Evolutionary conservation across 2,113 vertebrate species (phyloP).

Genomic region (Oncorhynchus tshawytscha): DNA sequence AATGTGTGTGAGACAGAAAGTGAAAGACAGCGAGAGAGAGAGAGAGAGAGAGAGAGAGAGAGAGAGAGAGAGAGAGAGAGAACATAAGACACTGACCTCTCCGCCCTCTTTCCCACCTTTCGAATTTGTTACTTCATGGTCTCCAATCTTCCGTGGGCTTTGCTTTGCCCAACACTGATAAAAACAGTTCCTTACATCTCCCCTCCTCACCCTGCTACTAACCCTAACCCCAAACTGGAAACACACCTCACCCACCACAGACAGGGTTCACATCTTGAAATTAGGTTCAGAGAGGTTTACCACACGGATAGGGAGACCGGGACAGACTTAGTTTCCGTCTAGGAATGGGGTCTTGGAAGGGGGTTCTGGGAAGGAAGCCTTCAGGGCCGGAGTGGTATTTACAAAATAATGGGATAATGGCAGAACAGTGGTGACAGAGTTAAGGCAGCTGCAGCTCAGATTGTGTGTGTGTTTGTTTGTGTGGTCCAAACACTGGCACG

Average conservation of each 20-base stretch:
- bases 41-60: neutral
- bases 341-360: neutral
- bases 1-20: neutral
- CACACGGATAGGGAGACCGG: neutral
- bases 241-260: neutral
- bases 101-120: neutral
- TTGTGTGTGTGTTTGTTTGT: neutral
- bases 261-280: neutral
- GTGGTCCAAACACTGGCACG: neutral
- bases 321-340: neutral
- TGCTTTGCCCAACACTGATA: constrained; percentile 13
- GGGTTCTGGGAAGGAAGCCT: constrained; percentile 8
- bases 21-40: neutral
- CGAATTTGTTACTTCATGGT: constrained; percentile 13
- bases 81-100: neutral
- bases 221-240: neutral
- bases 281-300: neutral
- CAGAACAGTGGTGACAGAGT: constrained; percentile 28
- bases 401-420: constrained; percentile 31
- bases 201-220: neutral
- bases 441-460: constrained; percentile 37
- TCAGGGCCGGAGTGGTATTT: constrained; percentile 17
- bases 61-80: neutral
- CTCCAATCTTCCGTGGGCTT: constrained; percentile 9
- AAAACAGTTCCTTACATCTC: constrained; percentile 23